phyloP scores from a whole-genome alignment of 2,888 invertebrate genomes.

The Pristionchus entomophagus region DNA sequence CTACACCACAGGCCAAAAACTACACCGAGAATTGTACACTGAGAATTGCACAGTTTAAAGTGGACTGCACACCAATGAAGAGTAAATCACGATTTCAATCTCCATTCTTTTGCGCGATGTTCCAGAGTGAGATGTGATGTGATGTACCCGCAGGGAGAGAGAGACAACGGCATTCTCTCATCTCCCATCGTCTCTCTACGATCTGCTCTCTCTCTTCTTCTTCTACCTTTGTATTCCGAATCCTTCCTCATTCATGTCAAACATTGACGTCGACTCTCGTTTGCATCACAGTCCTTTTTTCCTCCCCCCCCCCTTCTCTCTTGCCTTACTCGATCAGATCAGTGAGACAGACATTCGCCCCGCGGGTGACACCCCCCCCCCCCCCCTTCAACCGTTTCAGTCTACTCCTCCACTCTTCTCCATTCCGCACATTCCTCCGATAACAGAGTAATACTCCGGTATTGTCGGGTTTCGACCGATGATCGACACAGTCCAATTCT shows the following conservation, averaged over 20 bases:
- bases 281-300: neutral
- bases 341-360: neutral
- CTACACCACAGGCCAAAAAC: no score
- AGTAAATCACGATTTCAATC: no score
- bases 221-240: slow-evolving; percentile 24
- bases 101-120: no score
- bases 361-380: no score
- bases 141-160: neutral
- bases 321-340: slow-evolving; percentile 4
- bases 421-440: slow-evolving; percentile 20
- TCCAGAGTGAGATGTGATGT: neutral
- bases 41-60: no score
- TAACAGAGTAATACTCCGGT: neutral
- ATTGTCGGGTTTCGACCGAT: no score
- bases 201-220: slow-evolving; percentile 30
- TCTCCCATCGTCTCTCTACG: slow-evolving; percentile 2
- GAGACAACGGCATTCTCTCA: slow-evolving; percentile 30
- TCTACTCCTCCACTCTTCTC: neutral
- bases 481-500: no score
- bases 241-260: slow-evolving; percentile 75
- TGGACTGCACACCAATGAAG: no score
- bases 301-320: neutral
- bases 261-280: slow-evolving; percentile 31
- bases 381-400: no score
- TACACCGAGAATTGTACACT: no score